Percentiles rank a stretch among this genome's conserved stretches.
These are phyloP conservation scores for Pteria penguin DNA, from an alignment of 2,888 invertebrate genomes.

Conservation along the genomic window DNA sequence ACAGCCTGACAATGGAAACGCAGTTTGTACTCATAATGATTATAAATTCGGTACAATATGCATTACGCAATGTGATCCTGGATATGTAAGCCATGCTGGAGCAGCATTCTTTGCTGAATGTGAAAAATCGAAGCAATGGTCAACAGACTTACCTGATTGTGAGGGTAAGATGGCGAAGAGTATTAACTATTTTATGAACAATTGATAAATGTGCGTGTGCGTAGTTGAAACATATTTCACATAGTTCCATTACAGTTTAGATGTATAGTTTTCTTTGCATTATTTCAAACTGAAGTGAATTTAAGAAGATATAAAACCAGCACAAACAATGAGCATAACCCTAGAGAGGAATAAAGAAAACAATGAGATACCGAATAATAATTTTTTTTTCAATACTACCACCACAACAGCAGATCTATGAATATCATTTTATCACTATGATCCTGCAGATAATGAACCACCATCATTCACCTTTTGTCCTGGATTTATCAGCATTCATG, in stretches of 20 bases:
- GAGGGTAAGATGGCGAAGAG: too few species aligned
- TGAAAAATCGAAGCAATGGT: not conserved
- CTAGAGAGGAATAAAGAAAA: too few species aligned
- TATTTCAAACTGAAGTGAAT: too few species aligned
- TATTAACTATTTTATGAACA: too few species aligned
- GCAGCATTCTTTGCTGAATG: not conserved
- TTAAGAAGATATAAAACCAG: too few species aligned
- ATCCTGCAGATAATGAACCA: conserved; percentile 4
- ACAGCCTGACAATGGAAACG: conserved; percentile 2
- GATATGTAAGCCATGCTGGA: not conserved
- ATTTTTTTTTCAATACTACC: not conserved
- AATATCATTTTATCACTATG: not conserved
- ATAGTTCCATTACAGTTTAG: too few species aligned
- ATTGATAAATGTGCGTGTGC: too few species aligned
- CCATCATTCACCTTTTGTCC: conserved; percentile 21
- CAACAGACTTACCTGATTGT: conserved; percentile 1
- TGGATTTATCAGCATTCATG: not conserved
- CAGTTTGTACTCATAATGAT: not conserved
- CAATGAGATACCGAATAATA: too few species aligned
- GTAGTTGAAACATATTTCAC: too few species aligned
- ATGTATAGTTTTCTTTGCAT: too few species aligned
- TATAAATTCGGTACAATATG: not conserved
- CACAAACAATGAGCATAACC: too few species aligned
- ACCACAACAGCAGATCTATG: not conserved
- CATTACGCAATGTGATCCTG: not conserved